Evolutionary conservation across 2,888 invertebrate genomes (phyloP).

Genomic region (Cheilosia scutellata): DNA sequence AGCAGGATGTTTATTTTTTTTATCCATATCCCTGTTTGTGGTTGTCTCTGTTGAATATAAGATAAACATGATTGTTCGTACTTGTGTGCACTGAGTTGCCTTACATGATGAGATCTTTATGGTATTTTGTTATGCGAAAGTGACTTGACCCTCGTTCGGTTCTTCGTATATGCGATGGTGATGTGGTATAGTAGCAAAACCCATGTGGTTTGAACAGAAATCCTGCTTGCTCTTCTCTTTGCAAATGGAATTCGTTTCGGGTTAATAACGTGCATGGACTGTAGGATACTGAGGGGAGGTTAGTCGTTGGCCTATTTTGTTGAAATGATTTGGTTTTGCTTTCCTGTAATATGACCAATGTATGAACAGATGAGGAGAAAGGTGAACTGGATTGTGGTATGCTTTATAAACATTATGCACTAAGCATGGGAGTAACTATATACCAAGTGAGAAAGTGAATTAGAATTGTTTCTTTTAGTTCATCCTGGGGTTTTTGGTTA

Average conservation of each 20-base stretch:
- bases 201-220: slow-evolving; percentile 42
- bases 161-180: background rate
- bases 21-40: slow-evolving; percentile 24
- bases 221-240: slow-evolving; percentile 47
- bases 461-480: slow-evolving; percentile 38
- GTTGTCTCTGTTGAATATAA: slow-evolving; percentile 54
- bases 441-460: slow-evolving; percentile 52
- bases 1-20: slow-evolving; percentile 25
- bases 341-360: slow-evolving; percentile 17
- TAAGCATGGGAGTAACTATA: slow-evolving; percentile 7
- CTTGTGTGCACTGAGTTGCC: slow-evolving; percentile 45
- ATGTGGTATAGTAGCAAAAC: slow-evolving; percentile 22
- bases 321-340: slow-evolving; percentile 50
- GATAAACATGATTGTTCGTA: slow-evolving; percentile 51
- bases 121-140: slow-evolving; percentile 59
- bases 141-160: slow-evolving; percentile 52
- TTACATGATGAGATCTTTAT: slow-evolving; percentile 55
- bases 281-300: slow-evolving; percentile 15
- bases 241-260: slow-evolving; percentile 54
- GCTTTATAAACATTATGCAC: slow-evolving; percentile 3
- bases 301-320: slow-evolving; percentile 45
- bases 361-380: background rate
- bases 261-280: slow-evolving; percentile 57
- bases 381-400: slow-evolving; percentile 22
- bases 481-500: background rate